Conservation (phyloP, 2,797 vertebrate genomes). For the Mus minutoides region DNA sequence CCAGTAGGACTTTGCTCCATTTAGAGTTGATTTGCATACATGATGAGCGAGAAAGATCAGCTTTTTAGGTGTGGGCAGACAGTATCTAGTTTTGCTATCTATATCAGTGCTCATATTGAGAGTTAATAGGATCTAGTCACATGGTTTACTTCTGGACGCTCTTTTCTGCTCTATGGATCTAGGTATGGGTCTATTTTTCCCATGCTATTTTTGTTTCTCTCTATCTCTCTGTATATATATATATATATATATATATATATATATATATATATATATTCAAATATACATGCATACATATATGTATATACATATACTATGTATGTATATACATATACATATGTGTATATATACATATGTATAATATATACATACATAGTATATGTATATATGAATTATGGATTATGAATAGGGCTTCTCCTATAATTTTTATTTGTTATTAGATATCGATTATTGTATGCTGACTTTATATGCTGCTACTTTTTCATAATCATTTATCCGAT, state of each 20-base stretch:
- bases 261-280: no score
- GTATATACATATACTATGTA: no score
- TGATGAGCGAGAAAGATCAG: not conserved
- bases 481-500: not conserved
- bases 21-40: not conserved
- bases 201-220: not conserved
- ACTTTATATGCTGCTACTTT: not conserved
- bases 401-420: not conserved
- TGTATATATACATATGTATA: no score
- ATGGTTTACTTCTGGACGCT: not conserved
- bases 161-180: not conserved
- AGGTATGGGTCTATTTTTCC: not conserved
- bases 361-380: no score
- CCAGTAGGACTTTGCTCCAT: not conserved
- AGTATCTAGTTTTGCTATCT: not conserved
- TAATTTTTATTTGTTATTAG: not conserved
- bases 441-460: not conserved
- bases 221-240: no score
- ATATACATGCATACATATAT: no score
- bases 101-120: not conserved
- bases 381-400: no score
- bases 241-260: no score
- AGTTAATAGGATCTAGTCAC: no score
- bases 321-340: no score
- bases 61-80: not conserved